Percentiles rank a stretch among this genome's conserved stretches.
phyloP scores from a whole-genome alignment of 2,888 invertebrate genomes.

The Dinocampus coccinellae region DNA sequence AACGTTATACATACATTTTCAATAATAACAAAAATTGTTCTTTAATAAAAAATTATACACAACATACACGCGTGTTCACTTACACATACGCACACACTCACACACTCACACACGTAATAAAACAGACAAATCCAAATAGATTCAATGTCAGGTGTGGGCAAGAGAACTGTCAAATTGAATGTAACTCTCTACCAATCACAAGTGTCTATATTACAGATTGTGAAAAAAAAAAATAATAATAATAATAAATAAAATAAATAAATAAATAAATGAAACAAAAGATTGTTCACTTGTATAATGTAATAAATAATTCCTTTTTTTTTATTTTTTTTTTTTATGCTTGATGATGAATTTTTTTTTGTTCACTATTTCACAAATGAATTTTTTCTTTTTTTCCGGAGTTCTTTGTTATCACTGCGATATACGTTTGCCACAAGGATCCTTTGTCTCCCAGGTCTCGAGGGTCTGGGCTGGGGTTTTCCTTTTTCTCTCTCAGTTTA shows the following conservation, averaged over 20 bases:
- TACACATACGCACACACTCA: neutral
- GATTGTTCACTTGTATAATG: neutral
- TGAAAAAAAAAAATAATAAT: no score
- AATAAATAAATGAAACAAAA: slow-evolving; percentile 1
- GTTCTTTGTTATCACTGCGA: neutral
- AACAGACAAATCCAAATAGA: neutral
- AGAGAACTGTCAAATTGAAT: slow-evolving; percentile 3
- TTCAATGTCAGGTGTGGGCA: neutral
- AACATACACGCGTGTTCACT: no score
- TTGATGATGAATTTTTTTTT: neutral
- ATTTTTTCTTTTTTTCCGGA: neutral
- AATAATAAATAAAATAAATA: no score
- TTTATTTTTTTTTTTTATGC: neutral
- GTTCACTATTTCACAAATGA: slow-evolving; percentile 3
- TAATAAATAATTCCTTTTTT: no score
- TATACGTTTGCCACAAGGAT: neutral
- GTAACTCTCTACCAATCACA: neutral
- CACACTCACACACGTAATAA: slow-evolving; percentile 5
- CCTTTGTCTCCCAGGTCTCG: slow-evolving; percentile 19
- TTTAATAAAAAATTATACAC: neutral
- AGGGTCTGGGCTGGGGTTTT: slow-evolving; percentile 20
- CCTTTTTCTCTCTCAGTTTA: neutral
- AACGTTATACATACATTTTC: neutral
- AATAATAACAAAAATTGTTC: neutral
- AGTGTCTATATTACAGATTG: slow-evolving; percentile 14